Evolutionary conservation across 2,113 vertebrate species (phyloP).

Genomic region (Podarcis cretensis): DNA sequence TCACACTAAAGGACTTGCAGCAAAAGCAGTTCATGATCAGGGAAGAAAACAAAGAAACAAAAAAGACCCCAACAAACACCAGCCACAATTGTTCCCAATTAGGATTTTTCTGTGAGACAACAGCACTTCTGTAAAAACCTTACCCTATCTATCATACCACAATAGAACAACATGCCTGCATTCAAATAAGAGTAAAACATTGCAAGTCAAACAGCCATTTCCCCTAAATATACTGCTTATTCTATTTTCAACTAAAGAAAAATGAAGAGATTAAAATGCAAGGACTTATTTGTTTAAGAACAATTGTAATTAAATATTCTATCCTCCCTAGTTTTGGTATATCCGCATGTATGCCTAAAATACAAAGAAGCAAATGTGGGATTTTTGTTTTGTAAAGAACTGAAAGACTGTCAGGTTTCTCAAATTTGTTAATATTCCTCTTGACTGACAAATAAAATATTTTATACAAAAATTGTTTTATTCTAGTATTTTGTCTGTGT

Average conservation of each 20-base stretch:
- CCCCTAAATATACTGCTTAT: slow-evolving; percentile 57
- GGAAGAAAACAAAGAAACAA: not conserved
- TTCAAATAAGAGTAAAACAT: slow-evolving; percentile 16
- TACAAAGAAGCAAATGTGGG: slow-evolving; percentile 58
- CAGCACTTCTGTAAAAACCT: slow-evolving; percentile 60
- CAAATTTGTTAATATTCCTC: slow-evolving; percentile 59
- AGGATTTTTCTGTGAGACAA: slow-evolving; percentile 63
- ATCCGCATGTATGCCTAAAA: slow-evolving; percentile 67
- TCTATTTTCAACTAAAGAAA: slow-evolving; percentile 68
- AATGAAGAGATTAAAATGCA: slow-evolving; percentile 62
- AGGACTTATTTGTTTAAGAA: slow-evolving; percentile 56
- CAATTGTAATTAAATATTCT: slow-evolving; percentile 60
- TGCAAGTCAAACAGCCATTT: slow-evolving; percentile 48
- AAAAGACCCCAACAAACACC: not conserved
- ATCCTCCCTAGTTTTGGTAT: slow-evolving; percentile 65
- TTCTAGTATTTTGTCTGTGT: slow-evolving; percentile 39
- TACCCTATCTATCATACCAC: slow-evolving; percentile 45
- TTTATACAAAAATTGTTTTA: slow-evolving; percentile 45
- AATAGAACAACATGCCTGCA: slow-evolving; percentile 52
- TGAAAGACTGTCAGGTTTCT: slow-evolving; percentile 66
- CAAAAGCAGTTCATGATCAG: not conserved
- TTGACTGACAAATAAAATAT: slow-evolving; percentile 58
- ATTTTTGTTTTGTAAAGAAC: slow-evolving; percentile 75
- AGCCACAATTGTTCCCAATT: slow-evolving; percentile 50
- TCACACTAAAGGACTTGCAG: not conserved